Percentiles rank a stretch among this genome's conserved stretches.
These are phyloP conservation scores for Nothobranchius furzeri DNA, from an alignment of 2,113 vertebrate species.

Conservation along the genomic window DNA sequence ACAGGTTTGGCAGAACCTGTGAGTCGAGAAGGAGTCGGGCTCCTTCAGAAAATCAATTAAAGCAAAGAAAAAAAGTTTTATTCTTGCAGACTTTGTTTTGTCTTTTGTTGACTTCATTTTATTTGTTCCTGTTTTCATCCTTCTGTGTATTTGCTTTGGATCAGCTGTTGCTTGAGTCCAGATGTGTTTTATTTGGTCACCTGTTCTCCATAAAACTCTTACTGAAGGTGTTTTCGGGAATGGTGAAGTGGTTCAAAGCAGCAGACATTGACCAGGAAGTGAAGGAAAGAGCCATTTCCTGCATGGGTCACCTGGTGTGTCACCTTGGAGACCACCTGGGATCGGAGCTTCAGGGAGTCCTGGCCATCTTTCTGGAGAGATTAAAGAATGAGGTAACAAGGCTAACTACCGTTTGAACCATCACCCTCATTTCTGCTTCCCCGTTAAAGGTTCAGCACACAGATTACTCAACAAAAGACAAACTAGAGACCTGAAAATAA, in stretches of 20 bases:
- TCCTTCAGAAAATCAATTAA: no score
- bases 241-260: conserved; percentile 86
- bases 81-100: no score
- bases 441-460: conserved; percentile 69
- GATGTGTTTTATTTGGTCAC: no score
- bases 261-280: conserved; percentile 96
- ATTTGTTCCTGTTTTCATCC: no score
- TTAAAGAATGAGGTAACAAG: conserved; percentile 94
- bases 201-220: not conserved
- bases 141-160: no score
- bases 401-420: conserved; percentile 85
- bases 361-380: conserved; percentile 89
- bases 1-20: no score
- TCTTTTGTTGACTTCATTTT: no score
- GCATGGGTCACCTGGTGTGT: conserved; percentile 88
- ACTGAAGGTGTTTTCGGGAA: conserved; percentile 77
- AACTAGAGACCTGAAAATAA: no score
- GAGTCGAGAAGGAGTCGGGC: no score
- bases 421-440: conserved; percentile 84
- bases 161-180: no score
- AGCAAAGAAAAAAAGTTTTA: no score
- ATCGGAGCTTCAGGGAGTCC: conserved; percentile 80
- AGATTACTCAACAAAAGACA: no score
- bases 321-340: conserved; percentile 87
- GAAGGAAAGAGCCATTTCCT: conserved; percentile 93